Percentiles rank a stretch among this genome's conserved stretches.
These are phyloP conservation scores for Craseonycteris thonglongyai DNA, from an alignment of 2,113 vertebrate species.

Conservation along the genomic window DNA sequence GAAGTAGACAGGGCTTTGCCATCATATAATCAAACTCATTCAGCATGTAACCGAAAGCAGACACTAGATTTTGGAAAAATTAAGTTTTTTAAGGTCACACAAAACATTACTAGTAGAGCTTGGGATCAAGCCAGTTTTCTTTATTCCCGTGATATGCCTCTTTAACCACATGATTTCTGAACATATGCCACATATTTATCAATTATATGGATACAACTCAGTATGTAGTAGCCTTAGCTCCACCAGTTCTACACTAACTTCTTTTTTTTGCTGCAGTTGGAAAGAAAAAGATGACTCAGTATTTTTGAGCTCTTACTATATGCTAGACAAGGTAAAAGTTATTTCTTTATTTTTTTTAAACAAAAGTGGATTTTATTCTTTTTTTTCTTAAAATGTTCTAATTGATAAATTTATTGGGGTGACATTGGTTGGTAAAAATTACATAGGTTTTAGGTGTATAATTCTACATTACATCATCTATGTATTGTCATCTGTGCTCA, in stretches of 20 bases:
- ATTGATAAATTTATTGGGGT: too few relatives aligned
- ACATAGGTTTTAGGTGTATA: too few relatives aligned
- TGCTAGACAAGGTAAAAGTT: background rate
- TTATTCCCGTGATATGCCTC: background rate
- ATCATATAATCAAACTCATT: background rate
- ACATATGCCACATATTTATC: background rate
- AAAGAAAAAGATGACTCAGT: background rate
- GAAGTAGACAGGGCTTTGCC: background rate
- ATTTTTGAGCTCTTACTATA: background rate
- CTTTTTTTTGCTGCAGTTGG: background rate
- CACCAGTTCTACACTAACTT: background rate
- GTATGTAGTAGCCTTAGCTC: background rate
- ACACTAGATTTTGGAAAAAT: background rate
- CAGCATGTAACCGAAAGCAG: background rate
- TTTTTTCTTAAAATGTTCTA: too few relatives aligned
- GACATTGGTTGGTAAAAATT: too few relatives aligned
- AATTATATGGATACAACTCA: background rate
- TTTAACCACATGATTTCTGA: background rate
- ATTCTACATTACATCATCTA: too few relatives aligned
- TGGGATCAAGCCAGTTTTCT: background rate
- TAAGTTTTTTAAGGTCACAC: background rate
- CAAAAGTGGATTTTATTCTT: too few relatives aligned
- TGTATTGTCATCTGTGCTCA: too few relatives aligned
- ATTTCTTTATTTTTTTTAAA: too few relatives aligned
- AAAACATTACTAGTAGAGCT: background rate